A percentile compares a stretch with the other conserved stretches of the same genome.
phyloP scores from a whole-genome alignment of 2,888 invertebrate genomes.

The Tipula confusa region DNA sequence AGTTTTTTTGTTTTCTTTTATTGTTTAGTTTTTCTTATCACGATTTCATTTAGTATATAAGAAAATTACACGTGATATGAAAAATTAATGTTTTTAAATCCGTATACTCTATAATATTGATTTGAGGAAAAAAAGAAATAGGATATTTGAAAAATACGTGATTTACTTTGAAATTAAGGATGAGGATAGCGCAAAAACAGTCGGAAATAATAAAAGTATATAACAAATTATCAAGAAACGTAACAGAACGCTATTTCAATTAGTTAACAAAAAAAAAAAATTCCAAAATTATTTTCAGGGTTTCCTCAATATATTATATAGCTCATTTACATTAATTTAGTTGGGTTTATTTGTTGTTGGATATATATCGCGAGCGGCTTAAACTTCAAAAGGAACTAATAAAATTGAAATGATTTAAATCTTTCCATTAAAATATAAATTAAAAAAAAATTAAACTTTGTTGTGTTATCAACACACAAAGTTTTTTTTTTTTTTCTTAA shows the following conservation, averaged over 20 bases:
- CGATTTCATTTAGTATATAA: background rate
- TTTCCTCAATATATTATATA: background rate
- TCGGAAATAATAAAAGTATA: background rate
- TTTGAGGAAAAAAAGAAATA: background rate
- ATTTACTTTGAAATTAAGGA: background rate
- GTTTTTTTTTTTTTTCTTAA: background rate
- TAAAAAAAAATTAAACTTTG: background rate
- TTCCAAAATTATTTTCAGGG: background rate
- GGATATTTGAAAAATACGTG: background rate
- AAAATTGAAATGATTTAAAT: slow-evolving; percentile 8
- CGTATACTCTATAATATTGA: background rate
- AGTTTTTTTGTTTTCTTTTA: background rate
- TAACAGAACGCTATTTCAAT: background rate
- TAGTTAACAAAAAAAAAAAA: background rate
- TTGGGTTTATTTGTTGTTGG: background rate
- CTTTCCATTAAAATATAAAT: background rate
- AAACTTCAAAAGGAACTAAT: background rate
- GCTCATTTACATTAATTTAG: background rate
- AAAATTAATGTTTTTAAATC: slow-evolving; percentile 1
- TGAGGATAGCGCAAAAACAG: background rate
- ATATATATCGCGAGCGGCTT: background rate
- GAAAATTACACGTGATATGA: background rate
- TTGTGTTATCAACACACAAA: background rate
- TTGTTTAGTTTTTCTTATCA: background rate
- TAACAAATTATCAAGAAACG: background rate